These are phyloP conservation scores for Protobothrops mucrosquamatus DNA, from an alignment of 2,113 vertebrate species.

Conservation along the genomic window DNA sequence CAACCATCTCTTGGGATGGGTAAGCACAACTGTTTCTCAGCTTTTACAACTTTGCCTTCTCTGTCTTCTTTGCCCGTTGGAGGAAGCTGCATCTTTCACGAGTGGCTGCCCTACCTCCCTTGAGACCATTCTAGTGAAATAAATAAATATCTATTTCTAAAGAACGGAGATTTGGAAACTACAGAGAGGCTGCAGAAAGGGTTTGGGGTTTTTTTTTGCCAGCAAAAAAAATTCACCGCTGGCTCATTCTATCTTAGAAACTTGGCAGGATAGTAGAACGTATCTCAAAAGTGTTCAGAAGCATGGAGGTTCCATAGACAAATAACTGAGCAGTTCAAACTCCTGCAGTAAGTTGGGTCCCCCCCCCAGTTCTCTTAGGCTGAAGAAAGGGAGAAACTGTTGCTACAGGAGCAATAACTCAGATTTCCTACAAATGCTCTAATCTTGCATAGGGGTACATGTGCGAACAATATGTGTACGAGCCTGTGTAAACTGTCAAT, in stretches of 20 bases:
- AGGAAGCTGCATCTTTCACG: background rate
- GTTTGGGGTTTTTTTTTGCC: background rate
- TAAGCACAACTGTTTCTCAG: background rate
- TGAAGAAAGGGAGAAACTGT: background rate
- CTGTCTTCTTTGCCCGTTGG: background rate
- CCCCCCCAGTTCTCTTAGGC: background rate
- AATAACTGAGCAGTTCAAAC: background rate
- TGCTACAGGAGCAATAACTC: background rate
- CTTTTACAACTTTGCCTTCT: background rate
- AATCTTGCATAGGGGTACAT: background rate
- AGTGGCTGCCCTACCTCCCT: background rate
- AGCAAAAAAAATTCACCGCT: conserved; percentile 29
- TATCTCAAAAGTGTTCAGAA: conserved; percentile 31
- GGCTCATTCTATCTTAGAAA: conserved; percentile 32
- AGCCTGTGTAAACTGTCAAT: background rate
- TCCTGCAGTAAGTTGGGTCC: background rate
- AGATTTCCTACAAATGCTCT: background rate
- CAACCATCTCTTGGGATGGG: background rate
- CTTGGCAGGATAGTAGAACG: background rate
- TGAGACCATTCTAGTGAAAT: conserved; percentile 20
- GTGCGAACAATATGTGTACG: background rate
- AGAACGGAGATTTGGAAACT: conserved; percentile 31
- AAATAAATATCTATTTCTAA: conserved; percentile 33
- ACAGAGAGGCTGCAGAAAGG: background rate
- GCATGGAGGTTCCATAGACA: background rate